Evolutionary conservation across 2,888 invertebrate species (phyloP), one percentile per base, ranked within the genome.

Genomic region (Philereme vetulata): DNA sequence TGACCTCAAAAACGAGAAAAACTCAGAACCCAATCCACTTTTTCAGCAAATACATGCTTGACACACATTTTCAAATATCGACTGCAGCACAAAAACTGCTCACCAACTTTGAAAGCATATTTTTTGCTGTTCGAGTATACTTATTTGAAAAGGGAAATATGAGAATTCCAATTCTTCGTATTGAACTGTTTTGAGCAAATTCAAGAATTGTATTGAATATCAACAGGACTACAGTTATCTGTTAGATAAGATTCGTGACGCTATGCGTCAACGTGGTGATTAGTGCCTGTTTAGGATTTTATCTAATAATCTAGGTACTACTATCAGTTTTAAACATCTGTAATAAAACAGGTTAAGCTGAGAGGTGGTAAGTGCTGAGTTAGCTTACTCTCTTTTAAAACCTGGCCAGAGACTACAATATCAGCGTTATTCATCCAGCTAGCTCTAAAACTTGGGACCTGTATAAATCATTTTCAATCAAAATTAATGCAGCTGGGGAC

Each of bases 31-130:
- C 54, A 53, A 63, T 63, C 57, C 43, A 62, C 58, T 65, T 60
- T 65, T 68, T 64, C 61, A 57, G 68, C 62, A 57, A 60, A 66
- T 66, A 56, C 55, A 51, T 50, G 55, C 46, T 65, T 73, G 67
- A 72, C 72, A 73, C 65, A 72, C 64, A 67, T 72, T 64, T 62
- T 40, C 10, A 61, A 66, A 62, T 49, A 42, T 51, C 48, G 43
- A 56, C 38, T 35, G 4, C 11, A 10, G 60, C 60, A 62, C 62
- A 64, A 66, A 66, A 59, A 50, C 35, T 0, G 5, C 51, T 21
- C 36, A 38, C 34, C 11, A 49, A 52, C 50, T 56, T 51, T 8
- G 21, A 52, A 57, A 56, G 47, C 57, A 51, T 40, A 50, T 53
- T 64, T 67, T 67, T 67, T 65, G 58, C 56, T 46, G 40, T 46